phyloP scores from a whole-genome alignment of 1,140 invertebrate species.

The Phenacoccus solenopsis region DNA sequence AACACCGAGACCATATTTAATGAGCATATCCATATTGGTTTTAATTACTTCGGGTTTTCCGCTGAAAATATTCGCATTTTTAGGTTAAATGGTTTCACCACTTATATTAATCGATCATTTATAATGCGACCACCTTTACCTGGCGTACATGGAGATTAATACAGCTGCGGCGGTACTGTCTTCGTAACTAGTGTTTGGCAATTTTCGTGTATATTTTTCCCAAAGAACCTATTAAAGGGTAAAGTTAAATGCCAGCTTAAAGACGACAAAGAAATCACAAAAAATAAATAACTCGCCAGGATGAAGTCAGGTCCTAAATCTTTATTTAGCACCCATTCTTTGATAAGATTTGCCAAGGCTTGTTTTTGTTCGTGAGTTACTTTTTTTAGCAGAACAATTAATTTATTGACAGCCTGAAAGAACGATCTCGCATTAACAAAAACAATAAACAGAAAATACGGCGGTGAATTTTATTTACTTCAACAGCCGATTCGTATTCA shows the following conservation, averaged over 20 bases:
- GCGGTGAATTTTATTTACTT: neutral
- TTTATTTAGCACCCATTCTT: slow-evolving; percentile 46
- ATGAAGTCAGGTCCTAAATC: slow-evolving; percentile 42
- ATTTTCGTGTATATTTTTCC: slow-evolving; percentile 65
- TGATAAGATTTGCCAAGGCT: slow-evolving; percentile 55
- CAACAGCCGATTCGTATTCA: slow-evolving; percentile 20
- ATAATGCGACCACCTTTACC: too few relatives aligned
- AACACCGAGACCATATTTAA: slow-evolving; percentile 41
- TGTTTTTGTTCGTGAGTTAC: slow-evolving; percentile 47
- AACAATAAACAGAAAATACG: slow-evolving; percentile 5
- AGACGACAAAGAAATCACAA: slow-evolving; percentile 18
- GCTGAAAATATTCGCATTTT: neutral
- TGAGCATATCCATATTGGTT: slow-evolving; percentile 44
- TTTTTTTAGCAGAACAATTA: slow-evolving; percentile 45
- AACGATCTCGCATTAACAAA: neutral
- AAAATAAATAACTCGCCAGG: slow-evolving; percentile 29
- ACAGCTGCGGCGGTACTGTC: slow-evolving; percentile 56
- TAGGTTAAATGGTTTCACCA: too few relatives aligned
- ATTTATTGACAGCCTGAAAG: slow-evolving; percentile 26
- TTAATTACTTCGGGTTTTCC: slow-evolving; percentile 34
- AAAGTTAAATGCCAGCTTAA: slow-evolving; percentile 27
- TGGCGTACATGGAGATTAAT: slow-evolving; percentile 58
- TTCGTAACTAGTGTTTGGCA: slow-evolving; percentile 48
- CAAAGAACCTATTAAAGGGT: slow-evolving; percentile 55
- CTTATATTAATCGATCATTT: too few relatives aligned